Percentiles rank a stretch among this genome's conserved stretches.
Conservation (phyloP, 2,797 vertebrate species). For the Lagodon rhomboides region DNA sequence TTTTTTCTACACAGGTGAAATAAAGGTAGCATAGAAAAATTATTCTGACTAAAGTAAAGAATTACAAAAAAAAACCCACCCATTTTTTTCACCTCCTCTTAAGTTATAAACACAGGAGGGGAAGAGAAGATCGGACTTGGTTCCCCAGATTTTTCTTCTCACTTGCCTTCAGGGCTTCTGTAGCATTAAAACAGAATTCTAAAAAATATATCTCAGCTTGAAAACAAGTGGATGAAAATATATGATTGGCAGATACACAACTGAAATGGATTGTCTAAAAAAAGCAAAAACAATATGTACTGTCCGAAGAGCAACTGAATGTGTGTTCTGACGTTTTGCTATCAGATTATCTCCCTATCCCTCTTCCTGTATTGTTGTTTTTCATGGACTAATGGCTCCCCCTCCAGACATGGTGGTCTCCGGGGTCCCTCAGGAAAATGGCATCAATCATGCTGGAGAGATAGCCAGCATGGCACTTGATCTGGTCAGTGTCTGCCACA, state of each 20-base stretch:
- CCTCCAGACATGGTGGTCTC: conserved; percentile 89
- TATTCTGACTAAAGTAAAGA: too few relatives aligned
- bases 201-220: background rate
- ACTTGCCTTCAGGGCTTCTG: too few relatives aligned
- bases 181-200: background rate
- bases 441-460: conserved; percentile 85
- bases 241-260: background rate
- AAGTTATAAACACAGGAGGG: too few relatives aligned
- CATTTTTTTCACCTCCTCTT: too few relatives aligned
- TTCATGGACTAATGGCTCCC: conserved; percentile 25
- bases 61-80: too few relatives aligned
- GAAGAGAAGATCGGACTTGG: too few relatives aligned
- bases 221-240: background rate
- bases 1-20: too few relatives aligned
- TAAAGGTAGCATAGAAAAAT: too few relatives aligned
- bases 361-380: conserved; percentile 15
- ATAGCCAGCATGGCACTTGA: conserved; percentile 88
- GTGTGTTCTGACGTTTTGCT: conserved; percentile 3
- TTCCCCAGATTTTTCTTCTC: too few relatives aligned
- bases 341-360: background rate
- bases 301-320: background rate
- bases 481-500: conserved; percentile 82
- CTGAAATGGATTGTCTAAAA: background rate
- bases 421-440: conserved; percentile 87
- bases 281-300: background rate